Evolutionary conservation across 2,797 vertebrate genomes (phyloP), one percentile per base, ranked within the genome.

Genomic region (Brachyalestes nurse): DNA sequence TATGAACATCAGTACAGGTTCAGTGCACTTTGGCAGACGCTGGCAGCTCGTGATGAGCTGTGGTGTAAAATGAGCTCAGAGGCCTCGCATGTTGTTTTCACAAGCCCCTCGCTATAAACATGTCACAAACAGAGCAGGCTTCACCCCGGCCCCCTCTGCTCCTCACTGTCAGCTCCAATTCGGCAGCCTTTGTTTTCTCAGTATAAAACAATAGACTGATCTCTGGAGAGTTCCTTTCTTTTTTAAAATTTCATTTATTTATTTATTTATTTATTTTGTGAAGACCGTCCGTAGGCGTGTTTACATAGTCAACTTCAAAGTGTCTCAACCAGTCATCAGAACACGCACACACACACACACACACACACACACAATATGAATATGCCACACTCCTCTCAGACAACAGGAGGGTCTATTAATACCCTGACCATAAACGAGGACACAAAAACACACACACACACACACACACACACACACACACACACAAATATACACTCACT

Each of bases 301-400:
- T 58, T 61, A 25, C 64, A 69, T 42, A 38, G 62, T 73, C 23
- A 58, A 23, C 71, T 75, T 69, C 72, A 69, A 80, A 74, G 62
- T 55, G 60, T 64, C 67, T 51, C 23, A 71, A 51, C 67, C 67
- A 51, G 12, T 2, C 45, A 42, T 78, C 58, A 23, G 16, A 70
- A 69, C 67, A 45, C 72, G 69, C 40, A n/a, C 42, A 49, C 12
- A 38, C 45, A 47, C 40, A 25, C 25, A 62, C 28, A 64, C 61
- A 60, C 9, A 23, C n/a, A 23, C 21, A 60, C 57, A 25, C 17
- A 66, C 16, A 47, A 12, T 9, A 47, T 40, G 65, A 45, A 67
- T 67, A 70, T 70, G 66, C 40, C 40, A 45, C 67, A 70, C 19
- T 47, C 14, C 21, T 47, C 21, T 47, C 40, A 67, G n/a, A 13